Base-by-base conservation (phyloP, 2,797 vertebrate species). In the Distichodus sexfasciatus region DNA sequence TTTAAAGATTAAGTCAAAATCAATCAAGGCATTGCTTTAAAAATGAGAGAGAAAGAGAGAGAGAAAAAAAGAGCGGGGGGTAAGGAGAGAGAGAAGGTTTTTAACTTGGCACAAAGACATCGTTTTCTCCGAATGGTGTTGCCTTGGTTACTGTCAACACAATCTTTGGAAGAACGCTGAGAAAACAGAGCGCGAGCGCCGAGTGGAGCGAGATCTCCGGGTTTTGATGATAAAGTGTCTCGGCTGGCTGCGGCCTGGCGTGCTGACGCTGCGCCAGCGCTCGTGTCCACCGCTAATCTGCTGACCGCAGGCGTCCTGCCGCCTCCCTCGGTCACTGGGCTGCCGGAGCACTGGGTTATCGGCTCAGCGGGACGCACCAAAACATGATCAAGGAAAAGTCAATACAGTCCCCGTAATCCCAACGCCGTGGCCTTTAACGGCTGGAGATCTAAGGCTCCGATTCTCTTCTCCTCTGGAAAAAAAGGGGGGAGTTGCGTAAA, bases 191-290 rank as follows among this genome's bases (percentile, higher is more conserved):
- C 5, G 63, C 7, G 48, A 55, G 21, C 3, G 24, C 17, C 57
- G 40, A 46, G 66, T 46, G 58, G 71, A 19, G 29, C 8, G 6
- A 40, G 66, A 29, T 36, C 74, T 74, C 72, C 68, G 76, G 5
- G 50, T 78, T n/a, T 69, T 80, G 67, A 79, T 68, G 81, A 82
- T 82, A 72, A 79, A 79, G 65, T 71, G 67, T 64, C 57, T 75
- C 44, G 74, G 71, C 62, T 54, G 23, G 73, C 57, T 55, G 50
- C 19, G 29, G 76, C n/a, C 61, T 15, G 15, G 21, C 43, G 58
- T 78, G 79, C 82, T 84, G 79, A 83, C 76, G 38, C 74, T 65
- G 82, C 79, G 75, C 69, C 40, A 55, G 72, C 50, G 46, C 75
- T 14, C 68, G n/a, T 46, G 72, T 66, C 76, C 21, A 73, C 61